These are phyloP conservation scores for Artemisiospiza belli DNA, from an alignment of 2,113 vertebrate species.

Conservation along the genomic window DNA sequence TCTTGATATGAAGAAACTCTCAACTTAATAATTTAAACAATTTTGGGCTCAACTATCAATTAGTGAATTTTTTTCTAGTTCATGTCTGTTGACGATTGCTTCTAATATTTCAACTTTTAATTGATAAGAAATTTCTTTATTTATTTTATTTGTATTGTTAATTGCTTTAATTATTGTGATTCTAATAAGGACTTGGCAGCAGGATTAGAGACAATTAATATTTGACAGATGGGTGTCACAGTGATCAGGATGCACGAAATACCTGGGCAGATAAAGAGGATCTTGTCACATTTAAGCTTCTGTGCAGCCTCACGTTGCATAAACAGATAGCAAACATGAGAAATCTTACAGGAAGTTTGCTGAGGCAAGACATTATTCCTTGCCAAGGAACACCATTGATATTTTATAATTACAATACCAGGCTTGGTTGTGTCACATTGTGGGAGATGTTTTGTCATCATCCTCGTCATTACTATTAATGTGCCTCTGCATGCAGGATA, in stretches of 20 bases:
- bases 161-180: neutral
- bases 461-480: neutral
- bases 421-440: neutral
- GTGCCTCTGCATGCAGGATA: neutral
- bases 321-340: neutral
- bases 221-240: neutral
- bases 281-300: neutral
- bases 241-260: neutral
- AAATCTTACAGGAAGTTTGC: neutral
- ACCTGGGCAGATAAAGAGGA: slow-evolving; percentile 1
- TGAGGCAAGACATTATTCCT: neutral
- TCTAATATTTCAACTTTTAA: neutral
- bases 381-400: neutral
- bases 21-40: neutral
- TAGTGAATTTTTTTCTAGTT: neutral
- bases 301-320: neutral
- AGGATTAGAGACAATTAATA: neutral
- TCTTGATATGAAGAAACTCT: neutral
- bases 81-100: neutral
- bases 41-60: neutral
- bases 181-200: neutral
- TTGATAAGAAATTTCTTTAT: neutral
- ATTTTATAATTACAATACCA: neutral
- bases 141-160: neutral
- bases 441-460: neutral